phyloP scores from a whole-genome alignment of 2,113 vertebrate genomes.

The Plestiodon gilberti region DNA sequence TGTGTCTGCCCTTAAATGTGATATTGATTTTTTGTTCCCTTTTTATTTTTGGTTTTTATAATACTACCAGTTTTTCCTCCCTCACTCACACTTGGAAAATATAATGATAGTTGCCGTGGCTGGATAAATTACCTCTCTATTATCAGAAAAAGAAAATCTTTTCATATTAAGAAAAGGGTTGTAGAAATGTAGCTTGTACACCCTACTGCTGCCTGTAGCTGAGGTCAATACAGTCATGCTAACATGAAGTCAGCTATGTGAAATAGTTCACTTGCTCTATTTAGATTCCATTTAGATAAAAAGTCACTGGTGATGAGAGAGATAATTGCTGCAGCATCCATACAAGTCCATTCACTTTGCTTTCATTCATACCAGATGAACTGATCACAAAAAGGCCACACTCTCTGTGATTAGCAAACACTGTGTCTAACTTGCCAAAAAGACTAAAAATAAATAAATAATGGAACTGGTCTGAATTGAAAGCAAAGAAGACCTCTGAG shows the following conservation, averaged over 20 bases:
- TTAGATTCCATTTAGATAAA: slow-evolving; percentile 39
- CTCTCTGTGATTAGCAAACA: not conserved
- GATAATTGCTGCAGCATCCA: slow-evolving; percentile 2
- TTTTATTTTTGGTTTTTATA: not conserved
- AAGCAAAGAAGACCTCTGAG: not conserved
- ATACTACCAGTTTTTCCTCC: not conserved
- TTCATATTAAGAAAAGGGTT: slow-evolving; percentile 11
- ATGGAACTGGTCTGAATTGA: not conserved
- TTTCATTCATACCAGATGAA: not conserved
- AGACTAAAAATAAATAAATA: not conserved
- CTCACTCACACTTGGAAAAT: not conserved
- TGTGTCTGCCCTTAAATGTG: not conserved
- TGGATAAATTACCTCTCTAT: slow-evolving; percentile 15
- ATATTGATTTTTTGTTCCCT: not conserved
- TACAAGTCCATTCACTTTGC: not conserved
- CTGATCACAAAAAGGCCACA: not conserved
- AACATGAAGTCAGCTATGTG: not conserved
- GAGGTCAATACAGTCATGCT: not conserved
- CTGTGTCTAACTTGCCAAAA: not conserved
- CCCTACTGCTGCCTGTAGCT: not conserved
- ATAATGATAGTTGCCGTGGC: not conserved
- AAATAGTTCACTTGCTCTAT: slow-evolving; percentile 20
- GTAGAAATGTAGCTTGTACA: not conserved
- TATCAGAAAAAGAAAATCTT: not conserved
- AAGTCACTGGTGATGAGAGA: not conserved